Evolutionary conservation across 2,113 vertebrate species (phyloP).

Genomic region (human): GRCh38 chr5:73442501-73443000

Average conservation of each 20-base stretch:
- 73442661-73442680: not conserved
- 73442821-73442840: not conserved
- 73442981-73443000: not conserved
- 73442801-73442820: not conserved
- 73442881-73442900: not conserved
- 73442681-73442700: not conserved
- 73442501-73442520: conserved; percentile 76
- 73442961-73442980: not conserved
- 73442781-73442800: not conserved
- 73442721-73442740: not conserved
- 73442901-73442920: conserved; percentile 11
- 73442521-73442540: conserved; percentile 77
- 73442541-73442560: conserved; percentile 78
- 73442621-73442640: not conserved
- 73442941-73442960: conserved; percentile 25
- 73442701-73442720: not conserved
- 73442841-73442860: conserved; percentile 1
- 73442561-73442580: conserved; percentile 76
- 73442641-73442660: not conserved
- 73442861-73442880: conserved; percentile 22
- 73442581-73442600: conserved; percentile 73
- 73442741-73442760: not conserved
- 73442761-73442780: not conserved
- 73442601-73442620: conserved; percentile 47
- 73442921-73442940: conserved; percentile 37